Base-by-base conservation (phyloP, 2,888 invertebrate genomes). In the Hedya salicella region DNA sequence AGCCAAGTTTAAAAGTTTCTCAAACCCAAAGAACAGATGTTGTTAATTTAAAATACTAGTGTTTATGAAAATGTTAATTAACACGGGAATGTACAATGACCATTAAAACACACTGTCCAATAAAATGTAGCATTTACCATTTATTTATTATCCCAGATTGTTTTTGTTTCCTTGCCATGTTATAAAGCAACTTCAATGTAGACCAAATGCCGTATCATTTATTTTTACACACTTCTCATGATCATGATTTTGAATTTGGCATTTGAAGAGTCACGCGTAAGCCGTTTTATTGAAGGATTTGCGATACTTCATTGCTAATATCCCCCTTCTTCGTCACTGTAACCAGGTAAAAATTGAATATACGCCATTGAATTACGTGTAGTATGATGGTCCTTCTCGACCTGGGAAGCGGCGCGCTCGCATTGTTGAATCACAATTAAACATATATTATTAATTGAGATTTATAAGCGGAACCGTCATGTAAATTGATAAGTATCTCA, bases 381-480 rank as follows among this genome's bases (percentile, higher is more conserved):
- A 6, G 36, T 8, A 2, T 11, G 9, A 11, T 36, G 2, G 5
- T 9, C 36, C 11, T 36, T 36, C 36, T 36, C 9, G 13, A 5
- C 16, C 13, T 17, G 40, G n/a, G n/a, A n/a, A n/a, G n/a, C n/a
- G n/a, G 36, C 13, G 54, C 17, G 62, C 56, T n/a, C 50, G 42
- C 46, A 67, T 64, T 60, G 68, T 67, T 68, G 62, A 71, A 69
- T 46, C 44, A 46, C 48, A 56, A 52, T 52, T 65, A 60, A 46
- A 39, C 46, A n/a, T 64, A 64, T 63, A 62, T 48, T 68, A 68
- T 71, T 72, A 73, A 74, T 75, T 78, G 72, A 80, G 77, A 80
- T 81, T 80, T 80, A 81, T 79, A 72, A 63, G 60, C 68, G 53
- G 69, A 73, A 70, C 50, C 44, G 59, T 68, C 70, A 64, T 69